These are phyloP conservation scores for Ormyrus nitidulus DNA, from an alignment of 2,888 invertebrate species.

Conservation along the genomic window DNA sequence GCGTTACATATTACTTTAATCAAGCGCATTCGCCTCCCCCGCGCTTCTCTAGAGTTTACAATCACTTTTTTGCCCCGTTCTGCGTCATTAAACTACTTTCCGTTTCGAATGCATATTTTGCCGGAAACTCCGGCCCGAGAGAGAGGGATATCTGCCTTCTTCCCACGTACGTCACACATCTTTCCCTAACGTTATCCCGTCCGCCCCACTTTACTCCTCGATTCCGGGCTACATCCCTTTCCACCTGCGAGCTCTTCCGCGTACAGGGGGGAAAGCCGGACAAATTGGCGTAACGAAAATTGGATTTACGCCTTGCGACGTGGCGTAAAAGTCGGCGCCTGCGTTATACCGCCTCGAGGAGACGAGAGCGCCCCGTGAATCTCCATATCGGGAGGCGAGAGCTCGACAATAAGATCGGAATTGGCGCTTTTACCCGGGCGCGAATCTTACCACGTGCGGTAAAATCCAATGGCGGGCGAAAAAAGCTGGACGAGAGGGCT, in stretches of 20 bases:
- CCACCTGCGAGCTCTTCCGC: background rate
- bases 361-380: conserved; percentile 2
- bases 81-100: no score
- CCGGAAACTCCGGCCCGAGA: no score
- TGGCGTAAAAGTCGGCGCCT: conserved; percentile 29
- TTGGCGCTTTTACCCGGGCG: conserved; percentile 31
- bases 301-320: conserved; percentile 57
- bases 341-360: background rate
- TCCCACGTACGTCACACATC: background rate
- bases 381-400: background rate
- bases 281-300: conserved; percentile 58
- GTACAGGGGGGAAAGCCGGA: conserved; percentile 33
- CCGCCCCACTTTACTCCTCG: background rate
- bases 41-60: no score
- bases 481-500: background rate
- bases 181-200: background rate
- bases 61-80: no score
- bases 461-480: conserved; percentile 5
- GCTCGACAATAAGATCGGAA: conserved; percentile 25
- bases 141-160: background rate
- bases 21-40: no score
- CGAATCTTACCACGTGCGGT: background rate
- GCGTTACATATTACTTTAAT: no score
- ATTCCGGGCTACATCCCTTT: background rate
- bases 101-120: no score